These are phyloP conservation scores for Gouania willdenowi DNA, from an alignment of 2,797 vertebrate species.

Conservation along the genomic window DNA sequence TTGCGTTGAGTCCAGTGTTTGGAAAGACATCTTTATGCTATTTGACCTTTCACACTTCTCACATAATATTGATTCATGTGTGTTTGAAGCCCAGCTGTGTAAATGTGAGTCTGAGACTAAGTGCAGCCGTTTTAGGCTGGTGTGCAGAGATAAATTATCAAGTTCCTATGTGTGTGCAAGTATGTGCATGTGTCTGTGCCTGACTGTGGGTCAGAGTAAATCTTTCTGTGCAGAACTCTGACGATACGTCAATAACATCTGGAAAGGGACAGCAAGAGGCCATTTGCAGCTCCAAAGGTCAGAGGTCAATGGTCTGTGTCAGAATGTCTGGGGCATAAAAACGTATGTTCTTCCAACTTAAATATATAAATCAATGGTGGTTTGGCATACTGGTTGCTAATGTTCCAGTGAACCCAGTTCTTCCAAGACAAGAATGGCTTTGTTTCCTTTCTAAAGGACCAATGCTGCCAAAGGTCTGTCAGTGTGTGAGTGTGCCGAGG, in stretches of 20 bases:
- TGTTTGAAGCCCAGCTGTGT: slow-evolving; percentile 16
- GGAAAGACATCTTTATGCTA: slow-evolving; percentile 11
- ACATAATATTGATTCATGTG: slow-evolving; percentile 6
- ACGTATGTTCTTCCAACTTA: too few relatives aligned
- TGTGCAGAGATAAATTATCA: slow-evolving; percentile 14
- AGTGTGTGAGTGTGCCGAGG: slow-evolving; percentile 8
- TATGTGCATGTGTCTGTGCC: slow-evolving; percentile 3
- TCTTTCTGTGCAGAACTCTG: slow-evolving; percentile 20
- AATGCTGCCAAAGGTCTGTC: slow-evolving; percentile 35
- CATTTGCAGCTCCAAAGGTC: slow-evolving; percentile 38
- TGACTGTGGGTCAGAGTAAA: slow-evolving; percentile 26
- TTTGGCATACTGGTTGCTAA: background rate
- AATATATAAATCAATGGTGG: background rate
- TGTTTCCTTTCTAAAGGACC: slow-evolving; percentile 32
- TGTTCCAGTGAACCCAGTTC: slow-evolving; percentile 5
- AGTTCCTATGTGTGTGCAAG: background rate
- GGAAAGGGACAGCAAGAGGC: slow-evolving; percentile 41
- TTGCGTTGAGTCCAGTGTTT: background rate
- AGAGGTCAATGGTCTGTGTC: slow-evolving; percentile 44
- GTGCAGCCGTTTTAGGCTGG: slow-evolving; percentile 13
- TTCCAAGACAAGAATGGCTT: slow-evolving; percentile 33
- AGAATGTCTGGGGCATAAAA: background rate
- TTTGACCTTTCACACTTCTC: slow-evolving; percentile 3
- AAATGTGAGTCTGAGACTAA: slow-evolving; percentile 4
- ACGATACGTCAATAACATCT: slow-evolving; percentile 56